Evolutionary conservation across 2,797 vertebrate genomes (phyloP).

Genomic region (Cyclura pinguis): DNA sequence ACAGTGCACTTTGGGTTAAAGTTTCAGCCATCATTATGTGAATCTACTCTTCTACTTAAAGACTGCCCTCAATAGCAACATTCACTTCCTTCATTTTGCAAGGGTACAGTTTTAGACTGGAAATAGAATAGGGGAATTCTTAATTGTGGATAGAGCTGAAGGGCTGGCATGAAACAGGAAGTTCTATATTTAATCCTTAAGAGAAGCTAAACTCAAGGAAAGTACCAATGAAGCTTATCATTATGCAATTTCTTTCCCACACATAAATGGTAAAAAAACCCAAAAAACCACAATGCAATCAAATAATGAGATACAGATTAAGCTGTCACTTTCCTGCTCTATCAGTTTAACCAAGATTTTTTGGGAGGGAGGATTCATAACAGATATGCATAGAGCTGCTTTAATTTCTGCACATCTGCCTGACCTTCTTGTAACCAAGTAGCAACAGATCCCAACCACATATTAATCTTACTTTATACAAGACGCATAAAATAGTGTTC

Average conservation of each 20-base stretch:
- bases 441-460: conserved; percentile 58
- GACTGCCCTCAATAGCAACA: conserved; percentile 48
- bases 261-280: neutral
- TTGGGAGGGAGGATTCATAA: neutral
- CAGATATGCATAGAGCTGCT: neutral
- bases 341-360: conserved; percentile 57
- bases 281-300: neutral
- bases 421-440: conserved; percentile 58
- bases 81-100: conserved; percentile 53
- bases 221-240: conserved; percentile 26
- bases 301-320: conserved; percentile 66
- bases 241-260: conserved; percentile 2
- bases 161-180: neutral
- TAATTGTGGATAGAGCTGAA: neutral
- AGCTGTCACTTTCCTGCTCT: conserved; percentile 53
- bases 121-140: conserved; percentile 31
- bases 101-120: neutral
- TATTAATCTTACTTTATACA: neutral
- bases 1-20: neutral
- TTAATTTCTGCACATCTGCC: conserved; percentile 24
- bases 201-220: neutral
- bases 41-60: conserved; percentile 42
- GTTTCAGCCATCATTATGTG: conserved; percentile 29
- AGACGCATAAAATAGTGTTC: conserved; percentile 37
- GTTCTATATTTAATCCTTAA: conserved; percentile 25